phyloP scores from a whole-genome alignment of 2,888 invertebrate species.

The Lymantria monacha region DNA sequence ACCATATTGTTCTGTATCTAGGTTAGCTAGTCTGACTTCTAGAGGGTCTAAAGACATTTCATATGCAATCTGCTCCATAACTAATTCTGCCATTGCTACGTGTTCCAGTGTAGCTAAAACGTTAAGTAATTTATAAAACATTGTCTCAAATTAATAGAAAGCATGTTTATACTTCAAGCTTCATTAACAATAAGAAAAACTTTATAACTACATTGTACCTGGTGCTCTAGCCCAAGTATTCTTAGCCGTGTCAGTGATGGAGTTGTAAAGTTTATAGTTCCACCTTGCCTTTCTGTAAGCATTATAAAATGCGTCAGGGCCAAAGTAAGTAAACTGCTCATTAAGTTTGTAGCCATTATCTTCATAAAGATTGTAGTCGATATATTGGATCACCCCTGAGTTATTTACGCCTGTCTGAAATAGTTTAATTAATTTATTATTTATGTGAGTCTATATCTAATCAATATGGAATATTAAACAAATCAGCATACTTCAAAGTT shows the following conservation, averaged over 20 bases:
- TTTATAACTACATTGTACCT: conserved; percentile 32
- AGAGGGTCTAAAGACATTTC: conserved; percentile 77
- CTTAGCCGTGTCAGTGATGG: conserved; percentile 50
- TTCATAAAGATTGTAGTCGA: conserved; percentile 69
- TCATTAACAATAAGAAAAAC: neutral
- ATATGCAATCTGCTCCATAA: conserved; percentile 84
- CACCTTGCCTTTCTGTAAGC: conserved; percentile 45
- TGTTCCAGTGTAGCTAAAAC: conserved; percentile 75
- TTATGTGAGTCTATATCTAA: no score
- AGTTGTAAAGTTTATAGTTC: conserved; percentile 42
- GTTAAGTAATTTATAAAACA: neutral
- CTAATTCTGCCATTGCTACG: conserved; percentile 76
- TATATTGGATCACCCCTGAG: conserved; percentile 72
- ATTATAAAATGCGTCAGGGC: conserved; percentile 33
- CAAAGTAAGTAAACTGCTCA: conserved; percentile 35
- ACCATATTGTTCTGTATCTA: conserved; percentile 41
- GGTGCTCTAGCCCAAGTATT: conserved; percentile 56
- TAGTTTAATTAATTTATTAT: neutral
- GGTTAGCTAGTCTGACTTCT: conserved; percentile 79
- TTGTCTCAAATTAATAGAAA: neutral
- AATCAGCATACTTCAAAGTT: conserved; percentile 64
- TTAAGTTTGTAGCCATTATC: conserved; percentile 69
- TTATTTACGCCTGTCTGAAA: conserved; percentile 50
- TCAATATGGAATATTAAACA: neutral
- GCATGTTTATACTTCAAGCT: neutral